Evolutionary conservation across 2,888 invertebrate species (phyloP).

Genomic region (Tortrix viridana): DNA sequence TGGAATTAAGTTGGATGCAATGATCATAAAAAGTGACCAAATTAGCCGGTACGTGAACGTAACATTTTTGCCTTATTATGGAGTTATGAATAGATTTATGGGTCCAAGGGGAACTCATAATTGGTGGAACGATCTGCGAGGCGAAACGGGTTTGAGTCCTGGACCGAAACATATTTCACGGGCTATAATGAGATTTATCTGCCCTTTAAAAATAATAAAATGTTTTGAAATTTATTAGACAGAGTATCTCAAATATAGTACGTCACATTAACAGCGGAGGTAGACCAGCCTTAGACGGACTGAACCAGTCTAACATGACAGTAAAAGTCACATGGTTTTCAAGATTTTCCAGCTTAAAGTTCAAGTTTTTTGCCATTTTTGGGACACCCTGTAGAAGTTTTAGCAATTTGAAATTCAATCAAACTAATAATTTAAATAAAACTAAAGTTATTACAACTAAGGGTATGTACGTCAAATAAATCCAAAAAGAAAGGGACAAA

Average conservation of each 20-base stretch:
- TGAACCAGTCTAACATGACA: too few species aligned
- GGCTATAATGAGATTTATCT: background rate
- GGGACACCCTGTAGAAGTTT: too few species aligned
- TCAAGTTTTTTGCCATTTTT: too few species aligned
- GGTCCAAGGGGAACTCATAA: conserved; percentile 13
- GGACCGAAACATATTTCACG: background rate
- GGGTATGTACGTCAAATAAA: background rate
- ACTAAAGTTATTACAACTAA: background rate
- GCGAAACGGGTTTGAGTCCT: conserved; percentile 28
- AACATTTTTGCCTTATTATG: conserved; percentile 35
- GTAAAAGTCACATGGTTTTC: too few species aligned
- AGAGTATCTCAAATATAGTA: too few species aligned
- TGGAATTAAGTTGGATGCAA: conserved; percentile 22
- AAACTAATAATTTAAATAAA: background rate
- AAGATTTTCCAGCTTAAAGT: too few species aligned
- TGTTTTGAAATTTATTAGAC: too few species aligned
- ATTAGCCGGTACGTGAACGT: conserved; percentile 28
- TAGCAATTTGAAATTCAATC: too few species aligned
- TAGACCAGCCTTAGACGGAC: too few species aligned
- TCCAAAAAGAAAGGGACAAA: background rate
- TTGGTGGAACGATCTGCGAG: conserved; percentile 24
- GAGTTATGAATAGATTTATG: conserved; percentile 37
- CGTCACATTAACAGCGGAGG: too few species aligned
- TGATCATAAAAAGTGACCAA: conserved; percentile 37
- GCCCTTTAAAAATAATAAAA: background rate